Conservation (phyloP, 1,140 invertebrate genomes). For the Cyphomyrmex costatus region DNA sequence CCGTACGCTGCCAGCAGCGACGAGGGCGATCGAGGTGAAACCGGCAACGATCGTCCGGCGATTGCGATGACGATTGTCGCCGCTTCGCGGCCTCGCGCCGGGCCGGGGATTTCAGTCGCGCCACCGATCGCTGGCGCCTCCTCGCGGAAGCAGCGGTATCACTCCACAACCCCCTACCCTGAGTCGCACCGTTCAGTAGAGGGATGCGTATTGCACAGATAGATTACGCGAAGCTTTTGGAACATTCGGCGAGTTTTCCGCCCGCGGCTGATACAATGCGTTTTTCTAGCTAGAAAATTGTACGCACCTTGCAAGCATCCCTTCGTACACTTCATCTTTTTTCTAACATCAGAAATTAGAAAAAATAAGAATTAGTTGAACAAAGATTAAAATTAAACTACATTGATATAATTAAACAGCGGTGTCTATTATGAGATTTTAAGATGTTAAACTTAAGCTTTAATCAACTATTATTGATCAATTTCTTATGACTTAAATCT, state of each 20-base stretch:
- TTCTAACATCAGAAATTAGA: too few relatives aligned
- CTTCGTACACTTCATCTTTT: too few relatives aligned
- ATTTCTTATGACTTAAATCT: too few relatives aligned
- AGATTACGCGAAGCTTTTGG: neutral
- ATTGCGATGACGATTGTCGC: conserved; percentile 62
- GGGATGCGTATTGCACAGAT: neutral
- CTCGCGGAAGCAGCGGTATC: conserved; percentile 62
- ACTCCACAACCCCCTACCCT: conserved; percentile 18
- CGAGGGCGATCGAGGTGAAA: conserved; percentile 75
- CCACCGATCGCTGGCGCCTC: conserved; percentile 52
- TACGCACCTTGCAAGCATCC: too few relatives aligned
- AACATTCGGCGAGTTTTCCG: neutral
- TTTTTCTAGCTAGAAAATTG: too few relatives aligned
- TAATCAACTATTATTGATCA: too few relatives aligned
- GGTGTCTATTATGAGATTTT: too few relatives aligned
- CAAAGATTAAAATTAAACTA: too few relatives aligned
- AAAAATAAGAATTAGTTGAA: too few relatives aligned
- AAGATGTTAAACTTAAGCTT: too few relatives aligned
- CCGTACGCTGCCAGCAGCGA: conserved; percentile 81
- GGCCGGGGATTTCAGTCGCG: conserved; percentile 60
- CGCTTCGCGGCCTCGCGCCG: conserved; percentile 54
- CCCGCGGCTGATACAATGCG: neutral
- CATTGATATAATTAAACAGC: too few relatives aligned
- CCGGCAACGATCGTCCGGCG: conserved; percentile 66
- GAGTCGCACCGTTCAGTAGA: neutral